phyloP scores from a whole-genome alignment of 2,113 vertebrate genomes.

The Pyrgilauda ruficollis region DNA sequence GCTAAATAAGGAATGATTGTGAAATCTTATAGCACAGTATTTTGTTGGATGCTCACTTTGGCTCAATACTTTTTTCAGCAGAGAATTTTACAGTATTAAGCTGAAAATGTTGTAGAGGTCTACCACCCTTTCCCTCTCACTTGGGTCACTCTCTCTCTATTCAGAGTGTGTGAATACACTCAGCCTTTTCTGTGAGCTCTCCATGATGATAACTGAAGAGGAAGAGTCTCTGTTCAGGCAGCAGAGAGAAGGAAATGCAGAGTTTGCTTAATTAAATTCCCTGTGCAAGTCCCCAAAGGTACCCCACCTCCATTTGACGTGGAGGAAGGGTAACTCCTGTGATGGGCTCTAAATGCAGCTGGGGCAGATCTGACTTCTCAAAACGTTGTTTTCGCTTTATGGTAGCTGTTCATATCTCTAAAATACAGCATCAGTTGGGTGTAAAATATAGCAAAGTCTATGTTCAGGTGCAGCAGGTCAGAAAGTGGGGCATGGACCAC shows the following conservation, averaged over 20 bases:
- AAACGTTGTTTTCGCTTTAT: neutral
- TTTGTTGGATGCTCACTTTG: neutral
- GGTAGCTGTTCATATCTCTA: neutral
- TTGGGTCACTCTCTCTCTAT: too few species aligned
- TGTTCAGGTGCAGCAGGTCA: neutral
- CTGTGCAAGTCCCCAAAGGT: neutral
- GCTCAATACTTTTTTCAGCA: neutral
- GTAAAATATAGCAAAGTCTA: neutral
- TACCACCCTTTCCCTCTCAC: neutral
- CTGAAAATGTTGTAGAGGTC: neutral
- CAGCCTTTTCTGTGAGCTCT: too few species aligned
- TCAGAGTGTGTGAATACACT: too few species aligned
- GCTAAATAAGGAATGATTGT: neutral
- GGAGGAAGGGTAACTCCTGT: neutral
- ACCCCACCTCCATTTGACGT: neutral
- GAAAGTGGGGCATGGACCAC: neutral
- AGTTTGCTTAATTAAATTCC: too few species aligned
- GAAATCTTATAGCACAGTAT: neutral
- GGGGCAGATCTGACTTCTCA: neutral
- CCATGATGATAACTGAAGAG: too few species aligned
- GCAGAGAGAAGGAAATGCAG: too few species aligned
- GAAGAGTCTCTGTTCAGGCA: too few species aligned
- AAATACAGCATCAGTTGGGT: neutral
- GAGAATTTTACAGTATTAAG: neutral
- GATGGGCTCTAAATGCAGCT: neutral